Conservation (phyloP, 2,113 vertebrate species). For the Argyrosomus japonicus region DNA sequence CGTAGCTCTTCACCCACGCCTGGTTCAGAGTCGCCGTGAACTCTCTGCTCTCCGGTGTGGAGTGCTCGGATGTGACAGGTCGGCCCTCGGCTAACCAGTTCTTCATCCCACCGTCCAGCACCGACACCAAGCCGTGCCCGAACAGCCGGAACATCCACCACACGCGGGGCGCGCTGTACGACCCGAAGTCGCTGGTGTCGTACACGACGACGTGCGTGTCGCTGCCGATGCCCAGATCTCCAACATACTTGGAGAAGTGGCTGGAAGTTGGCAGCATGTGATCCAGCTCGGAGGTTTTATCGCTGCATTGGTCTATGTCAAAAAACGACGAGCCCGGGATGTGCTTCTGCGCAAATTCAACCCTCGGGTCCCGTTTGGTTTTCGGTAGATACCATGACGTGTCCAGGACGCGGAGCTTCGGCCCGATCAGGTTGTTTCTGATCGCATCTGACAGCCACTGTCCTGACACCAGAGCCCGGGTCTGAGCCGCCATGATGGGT, state of each 20-base stretch:
- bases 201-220: conserved; percentile 94
- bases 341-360: conserved; percentile 88
- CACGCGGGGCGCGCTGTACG: conserved; percentile 90
- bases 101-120: conserved; percentile 92
- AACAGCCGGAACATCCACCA: conserved; percentile 99
- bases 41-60: conserved; percentile 66
- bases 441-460: conserved; percentile 91
- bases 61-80: conserved; percentile 78
- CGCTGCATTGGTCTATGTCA: conserved; percentile 91
- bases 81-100: conserved; percentile 88
- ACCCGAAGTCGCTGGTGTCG: conserved; percentile 91
- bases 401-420: conserved; percentile 88
- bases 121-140: conserved; percentile 89
- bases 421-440: conserved; percentile 79
- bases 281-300: conserved; percentile 86
- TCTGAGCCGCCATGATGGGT: conserved; percentile 84
- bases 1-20: conserved; percentile 87
- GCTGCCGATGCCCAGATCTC: conserved; percentile 88
- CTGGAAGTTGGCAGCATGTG: conserved; percentile 89
- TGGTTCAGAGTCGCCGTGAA: conserved; percentile 84
- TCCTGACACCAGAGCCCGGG: conserved; percentile 87
- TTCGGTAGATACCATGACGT: conserved; percentile 93
- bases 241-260: conserved; percentile 87
- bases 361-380: conserved; percentile 83
- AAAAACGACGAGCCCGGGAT: conserved; percentile 91